These are phyloP conservation scores for Hipposideros larvatus DNA, from an alignment of 2,797 vertebrate species.

Conservation along the genomic window DNA sequence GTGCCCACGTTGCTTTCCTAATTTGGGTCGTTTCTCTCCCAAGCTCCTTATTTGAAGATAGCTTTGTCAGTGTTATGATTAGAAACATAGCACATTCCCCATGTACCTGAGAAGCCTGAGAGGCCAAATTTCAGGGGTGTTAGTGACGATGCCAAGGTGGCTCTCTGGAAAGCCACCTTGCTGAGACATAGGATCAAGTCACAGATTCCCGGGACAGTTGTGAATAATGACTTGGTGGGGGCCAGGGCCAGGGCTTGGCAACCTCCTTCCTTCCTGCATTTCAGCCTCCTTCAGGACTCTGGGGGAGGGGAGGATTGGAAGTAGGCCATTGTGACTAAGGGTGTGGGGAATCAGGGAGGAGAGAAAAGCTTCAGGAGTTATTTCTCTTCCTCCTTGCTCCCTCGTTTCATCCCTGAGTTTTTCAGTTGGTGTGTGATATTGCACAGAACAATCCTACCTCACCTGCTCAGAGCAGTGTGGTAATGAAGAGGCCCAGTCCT, in stretches of 20 bases:
- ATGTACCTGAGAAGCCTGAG: constrained; percentile 19
- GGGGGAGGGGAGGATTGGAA: neutral
- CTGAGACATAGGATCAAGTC: neutral
- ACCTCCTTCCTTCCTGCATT: neutral
- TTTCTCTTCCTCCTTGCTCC: neutral
- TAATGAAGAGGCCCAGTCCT: neutral
- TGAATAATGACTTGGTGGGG: neutral
- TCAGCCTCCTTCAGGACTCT: neutral
- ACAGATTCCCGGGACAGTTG: neutral
- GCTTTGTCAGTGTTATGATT: constrained; percentile 75
- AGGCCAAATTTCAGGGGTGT: neutral
- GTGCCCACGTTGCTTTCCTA: constrained; percentile 67
- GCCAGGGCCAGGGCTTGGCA: neutral
- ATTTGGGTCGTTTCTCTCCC: constrained; percentile 74
- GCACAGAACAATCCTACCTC: neutral
- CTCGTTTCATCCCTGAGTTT: neutral
- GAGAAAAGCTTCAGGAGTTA: neutral
- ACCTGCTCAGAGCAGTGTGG: neutral
- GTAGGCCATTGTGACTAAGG: neutral
- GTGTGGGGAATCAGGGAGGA: too few relatives aligned
- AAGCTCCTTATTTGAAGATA: constrained; percentile 75
- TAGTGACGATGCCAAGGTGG: neutral
- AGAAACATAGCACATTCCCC: constrained; percentile 73
- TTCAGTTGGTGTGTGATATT: neutral
- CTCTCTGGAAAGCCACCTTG: constrained; percentile 15